These are phyloP conservation scores for Temnopleurus reevesii DNA, from an alignment of 53 echinoderm and acorn worm species.

Conservation along the genomic window DNA sequence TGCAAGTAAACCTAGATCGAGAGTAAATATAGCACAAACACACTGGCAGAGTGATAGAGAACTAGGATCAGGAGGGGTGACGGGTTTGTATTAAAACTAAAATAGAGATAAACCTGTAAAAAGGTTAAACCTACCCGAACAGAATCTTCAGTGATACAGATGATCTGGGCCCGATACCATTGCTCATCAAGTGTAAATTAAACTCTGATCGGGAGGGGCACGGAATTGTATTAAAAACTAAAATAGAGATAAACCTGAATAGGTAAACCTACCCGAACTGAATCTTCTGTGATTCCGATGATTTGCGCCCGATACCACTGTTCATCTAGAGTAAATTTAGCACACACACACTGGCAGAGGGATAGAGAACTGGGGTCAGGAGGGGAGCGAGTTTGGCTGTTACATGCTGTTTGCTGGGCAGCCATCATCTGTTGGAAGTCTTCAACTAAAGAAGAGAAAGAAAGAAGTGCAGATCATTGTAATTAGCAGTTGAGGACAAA, in stretches of 20 bases:
- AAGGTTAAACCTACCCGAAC: neutral
- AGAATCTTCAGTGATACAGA: neutral
- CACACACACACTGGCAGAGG: constrained; percentile 76
- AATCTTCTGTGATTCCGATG: constrained; percentile 61
- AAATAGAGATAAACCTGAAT: neutral
- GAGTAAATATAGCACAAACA: constrained; percentile 78
- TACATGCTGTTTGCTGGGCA: constrained; percentile 62
- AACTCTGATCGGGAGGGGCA: too few species aligned
- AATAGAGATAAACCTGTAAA: too few species aligned
- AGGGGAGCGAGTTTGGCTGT: neutral
- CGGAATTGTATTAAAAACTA: neutral
- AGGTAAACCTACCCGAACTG: constrained; percentile 63
- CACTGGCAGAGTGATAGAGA: constrained; percentile 65
- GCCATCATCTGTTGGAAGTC: constrained; percentile 68
- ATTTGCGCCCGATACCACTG: constrained; percentile 87
- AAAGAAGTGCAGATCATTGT: neutral
- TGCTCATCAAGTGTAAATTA: neutral
- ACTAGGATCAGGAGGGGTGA: neutral
- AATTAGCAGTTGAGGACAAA: too few species aligned
- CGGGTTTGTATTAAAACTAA: too few species aligned
- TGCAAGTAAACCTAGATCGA: too few species aligned
- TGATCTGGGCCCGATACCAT: neutral
- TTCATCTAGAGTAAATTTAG: constrained; percentile 74
- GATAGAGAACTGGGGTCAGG: constrained; percentile 41
- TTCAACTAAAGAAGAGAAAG: constrained; percentile 59